A percentile compares a stretch with the other conserved stretches of the same genome.
These are phyloP conservation scores for Bilobella aurantiaca DNA, from an alignment of 1,140 invertebrate species.

Conservation along the genomic window DNA sequence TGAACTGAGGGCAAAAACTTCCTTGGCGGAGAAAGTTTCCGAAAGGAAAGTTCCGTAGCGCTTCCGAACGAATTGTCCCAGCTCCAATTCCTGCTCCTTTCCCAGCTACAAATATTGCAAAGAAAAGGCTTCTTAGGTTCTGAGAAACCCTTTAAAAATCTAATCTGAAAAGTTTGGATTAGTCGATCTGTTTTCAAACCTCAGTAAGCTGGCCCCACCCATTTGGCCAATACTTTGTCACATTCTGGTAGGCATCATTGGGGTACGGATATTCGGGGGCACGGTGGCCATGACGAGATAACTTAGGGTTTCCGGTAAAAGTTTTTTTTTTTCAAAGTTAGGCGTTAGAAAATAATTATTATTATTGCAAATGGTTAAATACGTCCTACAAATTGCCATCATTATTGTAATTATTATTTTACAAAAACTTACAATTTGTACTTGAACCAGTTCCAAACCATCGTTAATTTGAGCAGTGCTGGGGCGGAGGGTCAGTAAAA, in stretches of 20 bases:
- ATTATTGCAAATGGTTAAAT: no score
- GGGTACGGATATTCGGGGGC: constrained; percentile 62
- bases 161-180: not conserved
- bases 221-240: constrained; percentile 55
- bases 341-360: not conserved
- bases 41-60: not conserved
- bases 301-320: constrained; percentile 34
- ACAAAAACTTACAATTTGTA: constrained; percentile 6
- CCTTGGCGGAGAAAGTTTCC: not conserved
- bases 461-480: no score
- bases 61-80: not conserved
- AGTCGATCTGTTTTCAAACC: constrained; percentile 41
- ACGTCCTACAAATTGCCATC: no score
- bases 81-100: constrained; percentile 1
- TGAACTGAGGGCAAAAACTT: constrained; percentile 2
- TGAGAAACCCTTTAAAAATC: no score
- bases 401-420: no score
- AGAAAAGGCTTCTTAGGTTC: not conserved
- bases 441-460: not conserved
- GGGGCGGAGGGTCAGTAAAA: no score
- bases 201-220: constrained; percentile 68
- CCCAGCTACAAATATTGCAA: not conserved
- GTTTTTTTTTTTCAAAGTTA: not conserved
- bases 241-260: constrained; percentile 59
- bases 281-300: constrained; percentile 72